Conservation (phyloP, 2,113 vertebrate species). For the Tragelaphus scriptus region DNA sequence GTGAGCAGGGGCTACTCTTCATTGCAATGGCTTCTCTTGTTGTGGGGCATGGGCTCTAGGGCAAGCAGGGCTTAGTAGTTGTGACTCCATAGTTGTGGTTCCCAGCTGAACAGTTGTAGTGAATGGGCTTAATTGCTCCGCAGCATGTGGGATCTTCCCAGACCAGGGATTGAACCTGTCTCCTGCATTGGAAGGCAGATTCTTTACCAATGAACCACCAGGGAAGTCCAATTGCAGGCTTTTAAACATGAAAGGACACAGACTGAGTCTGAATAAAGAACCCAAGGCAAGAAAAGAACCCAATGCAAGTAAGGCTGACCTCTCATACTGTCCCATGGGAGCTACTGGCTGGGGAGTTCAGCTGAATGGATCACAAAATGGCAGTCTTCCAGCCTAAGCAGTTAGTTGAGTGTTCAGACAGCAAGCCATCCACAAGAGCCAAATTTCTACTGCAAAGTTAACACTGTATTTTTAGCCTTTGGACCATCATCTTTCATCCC, state of each 20-base stretch:
- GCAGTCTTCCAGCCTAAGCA: neutral
- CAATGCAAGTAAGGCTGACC: neutral
- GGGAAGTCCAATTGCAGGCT: neutral
- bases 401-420: neutral
- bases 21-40: neutral
- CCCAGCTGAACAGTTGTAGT: neutral
- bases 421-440: neutral
- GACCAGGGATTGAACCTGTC: neutral
- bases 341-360: neutral
- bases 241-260: neutral
- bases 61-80: neutral
- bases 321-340: neutral
- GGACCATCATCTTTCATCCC: slow-evolving; percentile 17
- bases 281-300: neutral
- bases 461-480: slow-evolving; percentile 51
- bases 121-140: neutral
- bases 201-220: neutral
- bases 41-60: neutral
- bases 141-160: neutral
- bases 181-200: neutral
- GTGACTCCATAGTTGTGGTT: neutral
- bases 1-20: neutral
- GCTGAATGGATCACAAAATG: neutral
- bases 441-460: slow-evolving; percentile 30
- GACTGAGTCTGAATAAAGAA: neutral